phyloP scores from a whole-genome alignment of 2,113 vertebrate species.

The Phaethon lepturus region DNA sequence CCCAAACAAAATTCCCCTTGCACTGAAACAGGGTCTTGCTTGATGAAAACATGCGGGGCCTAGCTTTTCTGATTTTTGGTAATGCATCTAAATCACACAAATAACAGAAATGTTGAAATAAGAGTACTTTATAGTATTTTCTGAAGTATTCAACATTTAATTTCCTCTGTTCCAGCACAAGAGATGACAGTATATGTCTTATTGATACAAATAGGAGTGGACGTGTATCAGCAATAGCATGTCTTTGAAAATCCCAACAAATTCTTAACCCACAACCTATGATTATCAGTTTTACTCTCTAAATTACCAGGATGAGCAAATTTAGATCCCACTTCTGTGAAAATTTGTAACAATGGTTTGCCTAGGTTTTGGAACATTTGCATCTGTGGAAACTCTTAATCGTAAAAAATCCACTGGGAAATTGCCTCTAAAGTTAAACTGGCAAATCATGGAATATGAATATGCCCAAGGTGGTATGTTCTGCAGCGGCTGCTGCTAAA shows the following conservation, averaged over 20 bases:
- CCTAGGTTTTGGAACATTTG: not conserved
- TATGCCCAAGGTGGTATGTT: not conserved
- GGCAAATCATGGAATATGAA: not conserved
- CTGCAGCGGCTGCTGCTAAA: not conserved
- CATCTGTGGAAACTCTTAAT: not conserved
- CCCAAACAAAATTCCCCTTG: not conserved
- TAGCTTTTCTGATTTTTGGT: not conserved
- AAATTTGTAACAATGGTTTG: not conserved
- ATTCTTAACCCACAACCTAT: not conserved
- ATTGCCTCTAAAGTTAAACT: not conserved
- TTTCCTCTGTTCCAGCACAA: not conserved
- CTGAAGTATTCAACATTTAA: not conserved
- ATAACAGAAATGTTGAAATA: not conserved
- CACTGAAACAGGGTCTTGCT: not conserved
- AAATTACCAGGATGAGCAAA: not conserved
- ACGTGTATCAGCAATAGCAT: not conserved
- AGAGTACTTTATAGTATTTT: not conserved
- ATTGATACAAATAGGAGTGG: not conserved
- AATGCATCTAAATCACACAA: not conserved
- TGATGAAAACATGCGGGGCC: not conserved
- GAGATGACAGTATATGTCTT: not conserved
- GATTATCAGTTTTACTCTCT: not conserved
- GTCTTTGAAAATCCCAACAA: not conserved
- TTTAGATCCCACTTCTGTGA: not conserved
- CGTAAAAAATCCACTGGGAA: not conserved